Conservation (phyloP, 1,140 invertebrate genomes). For the Trachymyrmex septentrionalis region DNA sequence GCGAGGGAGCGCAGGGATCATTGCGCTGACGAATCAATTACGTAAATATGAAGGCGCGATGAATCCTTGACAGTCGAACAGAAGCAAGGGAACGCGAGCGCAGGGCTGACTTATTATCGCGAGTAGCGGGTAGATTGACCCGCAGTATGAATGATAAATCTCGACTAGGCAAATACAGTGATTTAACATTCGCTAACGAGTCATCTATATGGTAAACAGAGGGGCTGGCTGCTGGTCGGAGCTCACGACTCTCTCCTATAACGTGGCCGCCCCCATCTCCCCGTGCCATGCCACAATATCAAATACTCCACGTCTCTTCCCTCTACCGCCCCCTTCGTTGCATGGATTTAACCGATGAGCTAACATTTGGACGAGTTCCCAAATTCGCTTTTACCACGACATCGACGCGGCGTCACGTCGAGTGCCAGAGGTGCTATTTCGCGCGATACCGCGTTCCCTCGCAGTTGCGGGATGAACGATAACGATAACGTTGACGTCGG, state of each 20-base stretch:
- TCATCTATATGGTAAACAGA: conserved; percentile 83
- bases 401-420: conserved; percentile 51
- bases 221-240: conserved; percentile 67
- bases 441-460: conserved; percentile 25
- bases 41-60: not conserved
- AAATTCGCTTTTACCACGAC: conserved; percentile 77
- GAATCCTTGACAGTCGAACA: not conserved
- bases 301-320: conserved; percentile 68
- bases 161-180: conserved; percentile 80
- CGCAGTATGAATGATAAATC: conserved; percentile 81
- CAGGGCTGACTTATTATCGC: conserved; percentile 75
- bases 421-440: conserved; percentile 60
- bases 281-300: conserved; percentile 72
- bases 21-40: not conserved
- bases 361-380: conserved; percentile 77
- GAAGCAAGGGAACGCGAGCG: conserved; percentile 32
- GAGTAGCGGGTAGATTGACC: conserved; percentile 75
- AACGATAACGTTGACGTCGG: conserved; percentile 16
- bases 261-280: conserved; percentile 43
- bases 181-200: conserved; percentile 82
- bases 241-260: conserved; percentile 71
- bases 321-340: conserved; percentile 35
- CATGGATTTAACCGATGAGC: conserved; percentile 78
- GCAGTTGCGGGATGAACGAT: conserved; percentile 6
- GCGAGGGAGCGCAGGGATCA: not conserved